Evolutionary conservation across 2,113 vertebrate species (phyloP).

Genomic region (Scalopus aquaticus): DNA sequence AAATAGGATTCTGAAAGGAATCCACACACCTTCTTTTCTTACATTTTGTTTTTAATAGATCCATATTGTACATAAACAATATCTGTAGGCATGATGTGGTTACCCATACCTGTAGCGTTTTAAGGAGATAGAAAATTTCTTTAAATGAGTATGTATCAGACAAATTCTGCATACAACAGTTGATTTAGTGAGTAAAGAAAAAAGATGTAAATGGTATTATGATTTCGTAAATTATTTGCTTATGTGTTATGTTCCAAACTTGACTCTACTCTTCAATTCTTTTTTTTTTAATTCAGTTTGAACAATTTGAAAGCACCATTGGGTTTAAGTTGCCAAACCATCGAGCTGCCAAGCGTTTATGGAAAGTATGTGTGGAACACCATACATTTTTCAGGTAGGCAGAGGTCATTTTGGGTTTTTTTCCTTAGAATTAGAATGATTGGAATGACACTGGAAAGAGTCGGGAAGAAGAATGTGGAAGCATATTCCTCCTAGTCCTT

Average conservation of each 20-base stretch:
- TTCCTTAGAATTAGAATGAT: slow-evolving; percentile 40
- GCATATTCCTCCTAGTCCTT: background rate
- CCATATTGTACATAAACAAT: background rate
- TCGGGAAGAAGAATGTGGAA: background rate
- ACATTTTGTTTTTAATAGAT: slow-evolving; percentile 9
- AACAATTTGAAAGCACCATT: slow-evolving; percentile 99
- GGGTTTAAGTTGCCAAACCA: slow-evolving; percentile 99
- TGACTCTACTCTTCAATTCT: background rate
- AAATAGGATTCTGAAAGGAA: background rate
- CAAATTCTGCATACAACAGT: background rate
- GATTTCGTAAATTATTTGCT: background rate
- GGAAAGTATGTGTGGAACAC: slow-evolving; percentile 99
- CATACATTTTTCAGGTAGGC: slow-evolving; percentile 98
- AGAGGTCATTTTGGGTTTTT: background rate
- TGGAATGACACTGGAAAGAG: background rate
- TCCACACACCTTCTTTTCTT: background rate
- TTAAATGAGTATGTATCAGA: background rate
- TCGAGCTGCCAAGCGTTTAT: slow-evolving; percentile 95
- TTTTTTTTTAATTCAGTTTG: slow-evolving; percentile 87
- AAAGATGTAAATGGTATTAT: background rate
- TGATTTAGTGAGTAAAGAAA: background rate
- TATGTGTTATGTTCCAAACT: slow-evolving; percentile 8
- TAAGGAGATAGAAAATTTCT: background rate
- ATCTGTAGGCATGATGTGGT: background rate
- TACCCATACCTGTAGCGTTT: background rate